Percentiles rank a stretch among this genome's conserved stretches.
These are phyloP conservation scores for Eristalis tenax DNA, from an alignment of 2,888 invertebrate species.

Conservation along the genomic window DNA sequence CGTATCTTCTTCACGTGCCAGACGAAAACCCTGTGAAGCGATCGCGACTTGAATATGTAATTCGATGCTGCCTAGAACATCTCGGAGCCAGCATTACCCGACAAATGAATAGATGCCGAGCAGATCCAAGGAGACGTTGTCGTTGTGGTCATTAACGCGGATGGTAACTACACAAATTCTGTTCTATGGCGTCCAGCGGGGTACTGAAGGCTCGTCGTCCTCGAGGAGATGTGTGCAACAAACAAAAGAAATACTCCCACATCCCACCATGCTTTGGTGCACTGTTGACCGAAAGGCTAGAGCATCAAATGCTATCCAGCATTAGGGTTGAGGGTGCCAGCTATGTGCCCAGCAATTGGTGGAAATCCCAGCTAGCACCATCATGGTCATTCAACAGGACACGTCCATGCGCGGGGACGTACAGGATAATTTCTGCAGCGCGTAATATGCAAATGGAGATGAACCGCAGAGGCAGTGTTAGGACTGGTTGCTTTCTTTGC, in stretches of 20 bases:
- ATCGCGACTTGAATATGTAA: slow-evolving; percentile 72
- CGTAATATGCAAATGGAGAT: slow-evolving; percentile 69
- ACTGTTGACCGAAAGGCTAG: slow-evolving; percentile 47
- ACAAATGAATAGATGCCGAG: slow-evolving; percentile 48
- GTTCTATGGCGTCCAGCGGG: slow-evolving; percentile 4
- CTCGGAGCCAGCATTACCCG: slow-evolving; percentile 23
- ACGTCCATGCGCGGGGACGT: slow-evolving; percentile 34
- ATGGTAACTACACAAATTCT: slow-evolving; percentile 42
- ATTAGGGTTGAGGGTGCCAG: slow-evolving; percentile 47
- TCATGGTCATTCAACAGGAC: slow-evolving; percentile 26
- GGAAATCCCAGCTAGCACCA: slow-evolving; percentile 11
- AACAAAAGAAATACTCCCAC: slow-evolving; percentile 67
- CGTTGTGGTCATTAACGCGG: slow-evolving; percentile 60
- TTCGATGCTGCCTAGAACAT: slow-evolving; percentile 43
- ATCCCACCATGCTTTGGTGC: slow-evolving; percentile 42
- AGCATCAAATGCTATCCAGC: slow-evolving; percentile 10
- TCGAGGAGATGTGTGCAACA: slow-evolving; percentile 12
- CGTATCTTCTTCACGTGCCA: slow-evolving; percentile 69
- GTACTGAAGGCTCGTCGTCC: slow-evolving; percentile 1
- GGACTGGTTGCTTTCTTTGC: slow-evolving; percentile 51
- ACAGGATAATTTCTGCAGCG: slow-evolving; percentile 55
- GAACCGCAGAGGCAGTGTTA: slow-evolving; percentile 57
- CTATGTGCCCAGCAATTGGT: slow-evolving; percentile 44
- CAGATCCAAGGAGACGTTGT: slow-evolving; percentile 46
- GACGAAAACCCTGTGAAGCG: slow-evolving; percentile 70